Conservation (phyloP, 1,140 invertebrate genomes). For the Brachionus manjavacas region DNA sequence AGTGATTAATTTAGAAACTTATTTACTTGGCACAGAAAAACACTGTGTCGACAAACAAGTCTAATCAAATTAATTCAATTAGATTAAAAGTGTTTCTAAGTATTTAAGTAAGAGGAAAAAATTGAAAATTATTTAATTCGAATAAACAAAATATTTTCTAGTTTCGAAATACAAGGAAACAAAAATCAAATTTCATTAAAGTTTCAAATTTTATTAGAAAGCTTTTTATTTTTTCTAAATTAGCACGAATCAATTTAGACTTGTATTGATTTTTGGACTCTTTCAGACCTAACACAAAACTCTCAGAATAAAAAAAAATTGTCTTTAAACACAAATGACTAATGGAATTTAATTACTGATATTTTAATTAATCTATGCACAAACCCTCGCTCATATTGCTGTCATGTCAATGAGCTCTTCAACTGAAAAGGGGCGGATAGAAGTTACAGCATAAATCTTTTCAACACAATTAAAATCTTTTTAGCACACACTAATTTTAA, state of each 20-base stretch:
- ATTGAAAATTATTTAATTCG: not conserved
- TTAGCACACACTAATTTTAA: too few species aligned
- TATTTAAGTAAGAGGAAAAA: not conserved
- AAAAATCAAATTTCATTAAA: not conserved
- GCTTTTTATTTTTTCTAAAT: not conserved
- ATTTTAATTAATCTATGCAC: not conserved
- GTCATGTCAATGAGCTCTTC: not conserved
- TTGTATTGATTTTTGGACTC: not conserved
- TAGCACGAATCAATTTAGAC: not conserved
- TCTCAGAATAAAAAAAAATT: not conserved
- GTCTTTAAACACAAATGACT: not conserved
- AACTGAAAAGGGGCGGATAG: not conserved
- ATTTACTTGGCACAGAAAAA: not conserved
- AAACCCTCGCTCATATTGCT: not conserved
- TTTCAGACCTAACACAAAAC: not conserved
- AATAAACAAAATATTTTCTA: not conserved
- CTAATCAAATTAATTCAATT: constrained; percentile 12
- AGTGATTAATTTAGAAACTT: not conserved
- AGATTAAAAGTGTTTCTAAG: not conserved
- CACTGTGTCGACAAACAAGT: not conserved
- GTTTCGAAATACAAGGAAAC: not conserved
- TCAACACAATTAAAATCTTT: too few species aligned
- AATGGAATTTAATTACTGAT: not conserved
- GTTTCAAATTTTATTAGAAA: not conserved
- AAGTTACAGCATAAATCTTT: too few species aligned